Evolutionary conservation across 2,113 vertebrate genomes (phyloP).

Genomic region (Lipophrys pholis): DNA sequence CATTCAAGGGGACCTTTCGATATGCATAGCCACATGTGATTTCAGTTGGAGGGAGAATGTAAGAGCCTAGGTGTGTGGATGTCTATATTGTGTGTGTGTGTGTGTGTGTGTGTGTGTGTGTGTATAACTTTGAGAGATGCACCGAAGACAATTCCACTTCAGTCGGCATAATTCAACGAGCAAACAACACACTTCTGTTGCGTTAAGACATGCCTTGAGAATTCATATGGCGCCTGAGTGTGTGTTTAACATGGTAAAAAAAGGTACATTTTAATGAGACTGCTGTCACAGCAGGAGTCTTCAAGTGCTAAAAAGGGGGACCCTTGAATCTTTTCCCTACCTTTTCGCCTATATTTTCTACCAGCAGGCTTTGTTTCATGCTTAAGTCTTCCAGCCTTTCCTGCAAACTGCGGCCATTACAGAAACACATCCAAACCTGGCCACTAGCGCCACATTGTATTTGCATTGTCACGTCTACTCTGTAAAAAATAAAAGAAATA

Average conservation of each 20-base stretch:
- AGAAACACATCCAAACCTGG: neutral
- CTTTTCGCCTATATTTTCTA: neutral
- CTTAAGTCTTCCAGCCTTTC: neutral
- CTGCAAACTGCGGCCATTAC: neutral
- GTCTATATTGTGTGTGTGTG: neutral
- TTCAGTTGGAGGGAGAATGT: slow-evolving; percentile 18
- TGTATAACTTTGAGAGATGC: slow-evolving; percentile 39
- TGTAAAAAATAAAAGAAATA: neutral
- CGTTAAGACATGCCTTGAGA: slow-evolving; percentile 28
- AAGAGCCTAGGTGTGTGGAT: neutral
- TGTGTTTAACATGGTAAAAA: slow-evolving; percentile 48
- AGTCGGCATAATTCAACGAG: slow-evolving; percentile 57
- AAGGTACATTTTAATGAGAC: slow-evolving; percentile 49
- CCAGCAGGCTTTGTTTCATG: neutral
- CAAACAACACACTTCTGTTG: slow-evolving; percentile 40
- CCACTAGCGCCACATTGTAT: neutral
- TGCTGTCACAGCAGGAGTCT: slow-evolving; percentile 27
- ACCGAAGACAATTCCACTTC: slow-evolving; percentile 34
- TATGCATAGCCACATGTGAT: slow-evolving; percentile 55
- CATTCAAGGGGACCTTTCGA: slow-evolving; percentile 25
- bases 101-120: slow-evolving; percentile 29
- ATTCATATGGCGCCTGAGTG: slow-evolving; percentile 18
- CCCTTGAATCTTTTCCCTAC: neutral
- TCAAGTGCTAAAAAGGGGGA: slow-evolving; percentile 1
- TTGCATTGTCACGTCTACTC: neutral